Percentiles rank a stretch among this genome's conserved stretches.
These are phyloP conservation scores for Hetaerina americana DNA, from an alignment of 1,140 invertebrate species.

Conservation along the genomic window DNA sequence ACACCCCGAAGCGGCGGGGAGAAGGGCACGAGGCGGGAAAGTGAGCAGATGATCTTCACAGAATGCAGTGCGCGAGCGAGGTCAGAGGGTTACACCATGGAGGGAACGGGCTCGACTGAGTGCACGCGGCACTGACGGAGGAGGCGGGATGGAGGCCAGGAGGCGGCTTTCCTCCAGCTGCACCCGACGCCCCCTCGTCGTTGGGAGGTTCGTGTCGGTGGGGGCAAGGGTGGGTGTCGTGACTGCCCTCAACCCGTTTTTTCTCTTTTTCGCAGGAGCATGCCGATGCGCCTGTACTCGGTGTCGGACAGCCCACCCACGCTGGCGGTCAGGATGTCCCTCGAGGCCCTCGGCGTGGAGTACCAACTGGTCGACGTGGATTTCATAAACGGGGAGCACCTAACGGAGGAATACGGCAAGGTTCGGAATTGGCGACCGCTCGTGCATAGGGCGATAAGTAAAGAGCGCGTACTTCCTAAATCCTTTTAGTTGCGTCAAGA, in stretches of 20 bases:
- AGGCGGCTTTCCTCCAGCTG: background rate
- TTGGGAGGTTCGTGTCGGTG: background rate
- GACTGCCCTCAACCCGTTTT: background rate
- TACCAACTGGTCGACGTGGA: conserved; percentile 51
- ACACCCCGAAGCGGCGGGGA: background rate
- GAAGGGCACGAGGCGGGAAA: background rate
- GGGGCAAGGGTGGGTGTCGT: background rate
- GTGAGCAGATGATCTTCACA: no score
- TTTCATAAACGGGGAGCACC: conserved; percentile 51
- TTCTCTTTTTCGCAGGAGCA: background rate
- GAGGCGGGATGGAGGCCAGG: background rate
- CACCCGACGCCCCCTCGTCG: background rate
- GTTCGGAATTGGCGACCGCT: no score
- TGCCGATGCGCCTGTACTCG: conserved; percentile 39
- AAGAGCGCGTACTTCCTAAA: no score
- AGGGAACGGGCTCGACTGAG: no score
- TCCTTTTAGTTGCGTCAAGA: no score
- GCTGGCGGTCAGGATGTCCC: conserved; percentile 48
- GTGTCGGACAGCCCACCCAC: conserved; percentile 63
- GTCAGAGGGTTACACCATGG: no score
- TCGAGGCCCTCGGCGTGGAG: conserved; percentile 46
- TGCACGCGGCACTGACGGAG: no score
- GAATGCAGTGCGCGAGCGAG: no score
- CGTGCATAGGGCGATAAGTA: no score
- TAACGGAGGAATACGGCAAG: conserved; percentile 51